These are phyloP conservation scores for Homarus americanus DNA, from an alignment of 1,140 invertebrate genomes.

Conservation along the genomic window DNA sequence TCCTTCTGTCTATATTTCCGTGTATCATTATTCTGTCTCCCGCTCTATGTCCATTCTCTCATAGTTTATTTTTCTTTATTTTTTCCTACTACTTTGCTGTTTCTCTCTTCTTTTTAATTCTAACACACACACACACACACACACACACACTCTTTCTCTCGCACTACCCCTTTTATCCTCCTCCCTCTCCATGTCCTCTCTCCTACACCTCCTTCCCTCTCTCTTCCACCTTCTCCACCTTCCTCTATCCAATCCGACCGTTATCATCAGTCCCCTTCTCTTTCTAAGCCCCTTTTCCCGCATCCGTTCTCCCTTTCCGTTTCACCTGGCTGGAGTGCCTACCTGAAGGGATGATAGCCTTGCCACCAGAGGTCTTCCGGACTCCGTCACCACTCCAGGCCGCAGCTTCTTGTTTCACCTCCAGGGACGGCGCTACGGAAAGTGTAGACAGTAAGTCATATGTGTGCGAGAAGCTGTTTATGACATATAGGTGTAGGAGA, in stretches of 20 bases:
- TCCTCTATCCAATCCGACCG: neutral
- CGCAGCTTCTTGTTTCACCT: neutral
- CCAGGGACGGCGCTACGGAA: neutral
- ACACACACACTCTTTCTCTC: neutral
- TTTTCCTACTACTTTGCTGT: too few relatives aligned
- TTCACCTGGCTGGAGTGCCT: neutral
- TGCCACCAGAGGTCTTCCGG: neutral
- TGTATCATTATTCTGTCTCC: too few relatives aligned
- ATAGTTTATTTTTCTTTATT: too few relatives aligned
- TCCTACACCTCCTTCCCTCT: neutral
- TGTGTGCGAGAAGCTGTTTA: too few relatives aligned
- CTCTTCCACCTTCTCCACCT: neutral
- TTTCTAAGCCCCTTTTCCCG: neutral
- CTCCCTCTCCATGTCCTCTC: neutral
- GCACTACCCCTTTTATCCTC: too few relatives aligned
- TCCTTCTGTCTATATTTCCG: too few relatives aligned
- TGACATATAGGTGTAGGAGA: too few relatives aligned
- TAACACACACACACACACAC: too few relatives aligned
- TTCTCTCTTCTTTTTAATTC: too few relatives aligned
- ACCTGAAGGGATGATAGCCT: neutral
- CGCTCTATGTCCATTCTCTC: too few relatives aligned
- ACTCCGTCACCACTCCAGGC: neutral
- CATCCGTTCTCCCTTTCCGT: neutral
- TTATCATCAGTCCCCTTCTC: neutral
- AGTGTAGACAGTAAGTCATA: neutral